Evolutionary conservation across 2,888 invertebrate genomes (phyloP).

Genomic region (Temnothorax unifasciatus): DNA sequence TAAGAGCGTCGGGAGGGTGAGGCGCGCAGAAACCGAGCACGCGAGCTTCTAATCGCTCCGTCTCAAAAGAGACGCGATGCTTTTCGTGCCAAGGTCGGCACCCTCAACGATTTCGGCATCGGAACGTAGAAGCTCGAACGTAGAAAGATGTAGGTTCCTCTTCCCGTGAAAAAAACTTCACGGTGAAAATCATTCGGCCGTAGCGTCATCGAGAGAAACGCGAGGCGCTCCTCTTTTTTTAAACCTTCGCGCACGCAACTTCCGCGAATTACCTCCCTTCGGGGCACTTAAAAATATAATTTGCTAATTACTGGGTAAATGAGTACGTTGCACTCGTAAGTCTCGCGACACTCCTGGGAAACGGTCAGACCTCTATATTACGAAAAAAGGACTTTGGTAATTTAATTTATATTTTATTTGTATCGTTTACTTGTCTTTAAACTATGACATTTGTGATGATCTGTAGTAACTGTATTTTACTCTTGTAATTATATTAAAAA

Average conservation of each 20-base stretch:
- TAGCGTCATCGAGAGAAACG: not conserved
- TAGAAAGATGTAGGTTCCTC: not conserved
- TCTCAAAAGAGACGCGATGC: slow-evolving; percentile 39
- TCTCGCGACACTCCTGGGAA: not conserved
- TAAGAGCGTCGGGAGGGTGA: slow-evolving; percentile 29
- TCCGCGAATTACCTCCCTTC: slow-evolving; percentile 9
- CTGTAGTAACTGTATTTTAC: not conserved
- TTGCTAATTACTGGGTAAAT: slow-evolving; percentile 27
- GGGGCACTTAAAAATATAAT: slow-evolving; percentile 18
- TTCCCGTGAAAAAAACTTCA: not conserved
- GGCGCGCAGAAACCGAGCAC: slow-evolving; percentile 32
- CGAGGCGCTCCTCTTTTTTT: not conserved
- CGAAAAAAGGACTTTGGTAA: not conserved
- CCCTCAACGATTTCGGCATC: slow-evolving; percentile 17
- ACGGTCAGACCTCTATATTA: not conserved
- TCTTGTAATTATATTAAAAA: slow-evolving; percentile 3
- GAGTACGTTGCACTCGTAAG: slow-evolving; percentile 2
- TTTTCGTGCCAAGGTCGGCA: slow-evolving; percentile 60
- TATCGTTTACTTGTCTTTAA: not conserved
- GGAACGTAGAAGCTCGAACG: not conserved
- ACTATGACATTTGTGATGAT: not conserved
- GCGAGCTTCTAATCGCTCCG: slow-evolving; percentile 49
- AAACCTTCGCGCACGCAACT: slow-evolving; percentile 26
- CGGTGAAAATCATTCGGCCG: not conserved
- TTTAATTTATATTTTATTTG: not conserved